Evolutionary conservation across 1,140 invertebrate species (phyloP), one percentile per base, ranked within the genome.

Genomic region (Trachymyrmex cornetzi): DNA sequence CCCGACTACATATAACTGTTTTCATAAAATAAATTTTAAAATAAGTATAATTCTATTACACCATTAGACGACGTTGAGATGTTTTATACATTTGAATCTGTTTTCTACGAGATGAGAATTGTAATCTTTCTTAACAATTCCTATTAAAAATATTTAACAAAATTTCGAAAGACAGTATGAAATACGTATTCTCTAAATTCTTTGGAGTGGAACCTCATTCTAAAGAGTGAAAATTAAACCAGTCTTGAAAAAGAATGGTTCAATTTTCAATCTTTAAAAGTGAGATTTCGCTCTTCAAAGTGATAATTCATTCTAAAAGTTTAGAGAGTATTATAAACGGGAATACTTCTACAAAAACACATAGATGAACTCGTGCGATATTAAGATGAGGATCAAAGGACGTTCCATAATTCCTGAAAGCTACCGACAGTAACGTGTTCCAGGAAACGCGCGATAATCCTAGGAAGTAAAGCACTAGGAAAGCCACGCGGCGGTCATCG

Each of bases 381-480:
- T 61, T 74, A 59, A 82, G 67, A 14, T 22, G 22, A 59, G 67
- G 80, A 55, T 82, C 69, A 84, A 34, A 22, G 69, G 50, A 80
- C 87, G 86, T 57, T 75, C 69, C 55, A 34, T 72, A 67, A 61
- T 38, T 61, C 6, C 61, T 30, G 19, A 79, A 61, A 86, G 27
- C n/a, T 71, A 55, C 14, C 34, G 12, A 69, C 82, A 44, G 24
- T 64, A 57, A 75, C 34, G 16, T 72, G 59, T 87, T 88, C 88
- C 55, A 44, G 27, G 87, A 89, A 89, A 22, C 11, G 22, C 66
- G 22, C 59, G 55, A 77, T 67, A 53, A 59, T 88, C 53, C 69
- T 81, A 80, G 53, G 57, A 85, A 77, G 71, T 63, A n/a, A 89
- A 88, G 88, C 80, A 77, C 71, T 67, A 89, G 87, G 7, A 72